These are phyloP conservation scores for Garra rufa DNA, from an alignment of 2,113 vertebrate species.

Conservation along the genomic window DNA sequence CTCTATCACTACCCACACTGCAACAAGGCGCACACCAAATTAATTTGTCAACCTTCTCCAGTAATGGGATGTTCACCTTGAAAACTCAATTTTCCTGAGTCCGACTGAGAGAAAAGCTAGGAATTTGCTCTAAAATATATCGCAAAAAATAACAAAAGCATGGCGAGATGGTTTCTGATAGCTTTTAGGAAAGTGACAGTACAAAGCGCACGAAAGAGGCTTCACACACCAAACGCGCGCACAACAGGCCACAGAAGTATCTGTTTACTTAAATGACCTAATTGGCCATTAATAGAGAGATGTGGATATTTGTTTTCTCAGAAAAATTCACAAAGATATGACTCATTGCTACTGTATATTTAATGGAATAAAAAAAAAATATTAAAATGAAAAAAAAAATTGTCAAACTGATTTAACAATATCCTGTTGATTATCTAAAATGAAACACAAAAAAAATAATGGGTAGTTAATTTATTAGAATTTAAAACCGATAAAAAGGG, in stretches of 20 bases:
- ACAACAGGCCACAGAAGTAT: background rate
- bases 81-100: constrained; percentile 82
- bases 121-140: constrained; percentile 56
- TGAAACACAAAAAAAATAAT: too few relatives aligned
- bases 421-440: background rate
- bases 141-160: constrained; percentile 55
- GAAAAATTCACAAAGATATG: background rate
- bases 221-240: background rate
- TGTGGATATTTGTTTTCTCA: background rate
- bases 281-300: background rate
- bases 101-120: constrained; percentile 57
- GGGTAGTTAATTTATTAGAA: too few relatives aligned
- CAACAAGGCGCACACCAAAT: constrained; percentile 78
- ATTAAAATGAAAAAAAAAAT: too few relatives aligned
- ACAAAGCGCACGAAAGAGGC: background rate
- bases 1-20: constrained; percentile 76
- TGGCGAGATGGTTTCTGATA: constrained; percentile 51
- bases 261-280: constrained; percentile 2
- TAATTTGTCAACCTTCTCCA: constrained; percentile 82
- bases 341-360: background rate
- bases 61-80: constrained; percentile 82
- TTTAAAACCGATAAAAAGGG: too few relatives aligned
- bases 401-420: too few relatives aligned
- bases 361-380: too few relatives aligned
- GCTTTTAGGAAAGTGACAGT: constrained; percentile 42